Evolutionary conservation across 2,888 invertebrate species (phyloP), one percentile per base, ranked within the genome.

Genomic region (Euclidia mi): DNA sequence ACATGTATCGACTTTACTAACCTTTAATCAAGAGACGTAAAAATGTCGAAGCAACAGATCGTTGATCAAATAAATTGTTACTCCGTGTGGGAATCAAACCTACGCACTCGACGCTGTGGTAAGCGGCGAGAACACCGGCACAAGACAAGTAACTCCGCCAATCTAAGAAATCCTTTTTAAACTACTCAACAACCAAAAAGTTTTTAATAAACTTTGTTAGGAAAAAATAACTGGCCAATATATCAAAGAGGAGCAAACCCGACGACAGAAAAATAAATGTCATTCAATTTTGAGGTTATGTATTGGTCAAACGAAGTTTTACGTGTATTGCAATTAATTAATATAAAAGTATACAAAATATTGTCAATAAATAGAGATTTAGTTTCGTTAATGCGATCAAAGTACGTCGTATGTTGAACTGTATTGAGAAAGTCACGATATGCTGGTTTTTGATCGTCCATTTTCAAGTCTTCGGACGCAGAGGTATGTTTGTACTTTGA

Each of bases 391-490:
- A 45, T 69, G 75, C 74, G 73, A 68, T 34, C 40, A 11, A 55
- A 66, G 58, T 72, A 52, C 45, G 17, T 70, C 61, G 51, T 43
- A 79, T 81, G 81, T 74, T 64, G 65, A 28, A 61, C 57, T 64
- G 57, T 50, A 69, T 75, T 47, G 45, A 61, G 56, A 69, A 66
- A 56, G 47, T 72, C 63, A 41, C 51, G 45, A 44, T 64, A 66
- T 77, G 59, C 50, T 76, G 56, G 70, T 71, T 75, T 57, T 53
- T 77, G 44, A 52, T 75, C 28, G 63, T 72, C 46, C 69, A 63
- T 20, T 56, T 76, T 25, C 66, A 61, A 56, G 70, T 65, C 17
- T 63, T 65, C 6, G 74, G 69, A 45, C 64, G 53, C 31, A 53
- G 61, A 82, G 79, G 82, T 82, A 79, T 59, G 48, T 48, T 1